Evolutionary conservation across 2,888 invertebrate species (phyloP).

Genomic region (Dysmachus trigonus): DNA sequence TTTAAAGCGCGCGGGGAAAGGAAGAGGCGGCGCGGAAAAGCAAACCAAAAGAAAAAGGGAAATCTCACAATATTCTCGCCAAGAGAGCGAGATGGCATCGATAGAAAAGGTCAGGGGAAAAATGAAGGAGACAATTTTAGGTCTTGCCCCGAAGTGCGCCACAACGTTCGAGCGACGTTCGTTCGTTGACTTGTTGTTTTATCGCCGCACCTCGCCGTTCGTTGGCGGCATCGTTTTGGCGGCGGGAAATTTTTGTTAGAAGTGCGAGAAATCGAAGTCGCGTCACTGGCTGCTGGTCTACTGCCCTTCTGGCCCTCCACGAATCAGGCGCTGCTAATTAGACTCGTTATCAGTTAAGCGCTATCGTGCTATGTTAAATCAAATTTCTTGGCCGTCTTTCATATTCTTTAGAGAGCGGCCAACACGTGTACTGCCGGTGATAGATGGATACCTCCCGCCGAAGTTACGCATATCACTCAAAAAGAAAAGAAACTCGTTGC

Average conservation of each 20-base stretch:
- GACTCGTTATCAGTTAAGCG: background rate
- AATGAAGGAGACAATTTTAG: conserved; percentile 16
- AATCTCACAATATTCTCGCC: background rate
- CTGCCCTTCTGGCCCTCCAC: background rate
- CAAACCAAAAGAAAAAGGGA: background rate
- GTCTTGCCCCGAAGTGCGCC: background rate
- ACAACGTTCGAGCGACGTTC: conserved; percentile 6
- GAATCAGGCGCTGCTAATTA: background rate
- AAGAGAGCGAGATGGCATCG: background rate
- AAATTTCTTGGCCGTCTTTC: background rate
- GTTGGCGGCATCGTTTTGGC: background rate
- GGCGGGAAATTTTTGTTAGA: background rate
- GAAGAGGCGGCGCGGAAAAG: background rate
- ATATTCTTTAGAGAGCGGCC: background rate
- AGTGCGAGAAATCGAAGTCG: background rate
- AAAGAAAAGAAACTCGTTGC: background rate
- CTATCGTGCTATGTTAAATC: background rate
- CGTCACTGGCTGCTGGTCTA: background rate
- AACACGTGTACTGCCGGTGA: background rate
- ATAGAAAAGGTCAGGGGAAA: background rate
- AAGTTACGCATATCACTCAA: background rate
- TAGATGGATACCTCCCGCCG: background rate
- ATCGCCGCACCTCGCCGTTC: no score
- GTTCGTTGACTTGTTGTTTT: conserved; percentile 8
- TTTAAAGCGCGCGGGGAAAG: background rate